A percentile compares a stretch with the other conserved stretches of the same genome.
These are phyloP conservation scores for Reinhardtius hippoglossoides DNA, from an alignment of 2,113 vertebrate species.

Conservation along the genomic window DNA sequence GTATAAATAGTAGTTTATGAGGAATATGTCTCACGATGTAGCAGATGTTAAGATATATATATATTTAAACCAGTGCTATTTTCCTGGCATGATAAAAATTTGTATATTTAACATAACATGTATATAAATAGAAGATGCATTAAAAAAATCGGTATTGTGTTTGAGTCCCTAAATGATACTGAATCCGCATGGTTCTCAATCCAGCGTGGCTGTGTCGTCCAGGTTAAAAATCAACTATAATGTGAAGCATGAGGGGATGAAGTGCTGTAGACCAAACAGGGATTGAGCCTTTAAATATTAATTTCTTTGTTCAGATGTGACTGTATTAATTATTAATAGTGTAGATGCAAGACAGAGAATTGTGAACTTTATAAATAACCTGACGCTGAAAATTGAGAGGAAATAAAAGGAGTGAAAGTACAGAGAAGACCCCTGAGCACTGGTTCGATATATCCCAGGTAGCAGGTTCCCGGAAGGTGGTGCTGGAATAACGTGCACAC, in stretches of 20 bases:
- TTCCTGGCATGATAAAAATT: neutral
- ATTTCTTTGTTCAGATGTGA: conserved; percentile 78
- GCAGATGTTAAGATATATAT: neutral
- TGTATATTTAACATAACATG: neutral
- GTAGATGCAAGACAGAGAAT: conserved; percentile 60
- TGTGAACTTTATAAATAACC: conserved; percentile 74
- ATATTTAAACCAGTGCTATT: neutral
- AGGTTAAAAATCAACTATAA: conserved; percentile 44
- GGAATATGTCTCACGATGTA: neutral
- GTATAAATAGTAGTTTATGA: neutral
- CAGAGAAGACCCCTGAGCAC: conserved; percentile 32
- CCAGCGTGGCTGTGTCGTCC: conserved; percentile 1
- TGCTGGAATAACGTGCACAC: conserved; percentile 16
- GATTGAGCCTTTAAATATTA: conserved; percentile 75
- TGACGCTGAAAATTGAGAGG: conserved; percentile 30
- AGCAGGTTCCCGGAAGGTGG: conserved; percentile 32
- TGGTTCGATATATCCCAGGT: conserved; percentile 17
- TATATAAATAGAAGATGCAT: neutral
- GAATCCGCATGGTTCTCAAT: conserved; percentile 11
- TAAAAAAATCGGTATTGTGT: conserved; percentile 22
- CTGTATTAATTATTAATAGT: conserved; percentile 69
- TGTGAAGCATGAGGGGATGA: conserved; percentile 44
- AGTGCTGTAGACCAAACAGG: conserved; percentile 62
- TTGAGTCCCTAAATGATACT: conserved; percentile 38
- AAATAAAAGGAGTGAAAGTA: conserved; percentile 36